Percentiles rank a stretch among this genome's conserved stretches.
Evolutionary conservation across 2,113 vertebrate genomes (phyloP).

Genomic region (Rhea pennata): DNA sequence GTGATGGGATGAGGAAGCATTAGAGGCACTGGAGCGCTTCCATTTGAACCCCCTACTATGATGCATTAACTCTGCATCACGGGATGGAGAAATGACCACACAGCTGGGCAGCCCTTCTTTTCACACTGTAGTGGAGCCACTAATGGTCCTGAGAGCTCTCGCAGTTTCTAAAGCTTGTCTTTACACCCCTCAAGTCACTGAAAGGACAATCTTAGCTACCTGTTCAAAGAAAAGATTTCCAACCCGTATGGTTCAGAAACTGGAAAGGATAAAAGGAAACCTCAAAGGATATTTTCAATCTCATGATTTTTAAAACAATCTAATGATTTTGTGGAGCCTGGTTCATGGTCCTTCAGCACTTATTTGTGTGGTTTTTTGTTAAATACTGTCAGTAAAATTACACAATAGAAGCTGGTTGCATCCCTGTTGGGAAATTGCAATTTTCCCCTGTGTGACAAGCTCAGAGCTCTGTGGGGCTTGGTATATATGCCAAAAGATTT

Average conservation of each 20-base stretch:
- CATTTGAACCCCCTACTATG: neutral
- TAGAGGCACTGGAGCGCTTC: neutral
- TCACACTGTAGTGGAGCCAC: neutral
- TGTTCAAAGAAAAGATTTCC: neutral
- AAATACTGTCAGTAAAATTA: constrained; percentile 7
- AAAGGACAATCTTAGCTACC: neutral
- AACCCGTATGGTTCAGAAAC: neutral
- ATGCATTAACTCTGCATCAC: rapidly evolving
- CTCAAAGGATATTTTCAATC: neutral
- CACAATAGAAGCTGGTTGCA: neutral
- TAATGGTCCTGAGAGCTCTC: neutral
- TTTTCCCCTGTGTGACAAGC: constrained; percentile 2
- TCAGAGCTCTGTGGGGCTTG: neutral
- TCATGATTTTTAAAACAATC: neutral
- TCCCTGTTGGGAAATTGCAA: neutral
- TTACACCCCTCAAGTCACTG: neutral
- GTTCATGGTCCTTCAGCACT: neutral
- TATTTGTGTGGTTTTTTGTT: neutral
- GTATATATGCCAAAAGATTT: constrained; percentile 49
- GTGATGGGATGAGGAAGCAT: neutral
- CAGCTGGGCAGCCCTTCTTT: neutral
- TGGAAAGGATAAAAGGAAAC: neutral
- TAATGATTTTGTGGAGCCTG: neutral
- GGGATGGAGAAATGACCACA: neutral
- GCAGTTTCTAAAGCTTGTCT: neutral